Base-by-base conservation (phyloP, 2,797 vertebrate species). In the Onychomys arenicola region DNA sequence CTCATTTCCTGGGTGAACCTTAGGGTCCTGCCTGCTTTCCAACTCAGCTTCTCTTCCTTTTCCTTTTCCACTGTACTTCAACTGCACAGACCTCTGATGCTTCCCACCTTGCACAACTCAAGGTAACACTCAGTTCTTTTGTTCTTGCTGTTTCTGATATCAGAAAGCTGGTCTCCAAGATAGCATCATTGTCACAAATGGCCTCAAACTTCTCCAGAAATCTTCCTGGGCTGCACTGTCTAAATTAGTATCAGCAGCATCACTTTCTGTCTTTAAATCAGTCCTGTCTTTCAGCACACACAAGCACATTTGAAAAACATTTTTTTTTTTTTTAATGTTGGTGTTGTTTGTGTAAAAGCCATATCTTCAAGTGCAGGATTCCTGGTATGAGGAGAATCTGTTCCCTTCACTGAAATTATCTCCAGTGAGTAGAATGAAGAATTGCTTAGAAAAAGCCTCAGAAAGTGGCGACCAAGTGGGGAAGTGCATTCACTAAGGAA, bases 381-480 rank as follows among this genome's bases (percentile, higher is more conserved):
- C 34, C 37, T 77, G 49, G 63, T 90, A 61, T 2, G 1, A 37
- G 75, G 23, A 32, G n/a, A 25, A 10, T 71, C 80, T 63, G 40
- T 69, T 83, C 91, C 52, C 83, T 55, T 91, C 16, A 1, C 49
- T 84, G 63, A n/a, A 32, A 27, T 16, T 16, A 12, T 78, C 49
- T 94, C 49, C 7, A 37, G 29, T 55, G 34, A 63, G 8, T 29
- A n/a, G 67, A 88, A n/a, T 0, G 69, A 49, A 73, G 32, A 49
- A 11, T 52, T n/a, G 16, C 34, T 82, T 46, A 61, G n/a, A 81
- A 91, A 91, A 90, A 55, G 29, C 10, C 2, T 59, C 13, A 49
- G 75, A 55, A 65, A 59, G 75, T 81, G 12, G 52, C 34, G 85
- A 91, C 21, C 61, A 19, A 84, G 32, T 78, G 7, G 93, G 88